Evolutionary conservation across 2,888 invertebrate species (phyloP), one percentile per base, ranked within the genome.

Genomic region (Tromatobia lineatoria): DNA sequence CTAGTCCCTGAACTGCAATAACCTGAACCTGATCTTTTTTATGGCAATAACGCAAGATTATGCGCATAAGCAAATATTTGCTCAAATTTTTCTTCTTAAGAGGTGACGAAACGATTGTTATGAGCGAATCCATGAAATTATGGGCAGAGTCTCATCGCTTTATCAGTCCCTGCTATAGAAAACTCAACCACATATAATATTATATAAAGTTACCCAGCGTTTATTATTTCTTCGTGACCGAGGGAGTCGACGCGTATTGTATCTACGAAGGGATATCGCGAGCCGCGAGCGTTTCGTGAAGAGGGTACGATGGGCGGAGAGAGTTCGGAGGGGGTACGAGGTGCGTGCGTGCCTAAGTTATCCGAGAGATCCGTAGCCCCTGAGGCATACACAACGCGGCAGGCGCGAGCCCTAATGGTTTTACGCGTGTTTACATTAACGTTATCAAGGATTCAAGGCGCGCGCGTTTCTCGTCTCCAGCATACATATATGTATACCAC

Each of bases 381-480:
- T 23, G 70, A 66, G 76, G 84, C 57, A 64, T 80, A 71, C 70
- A 78, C 73, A 71, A 76, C 52, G 59, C 71, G 80, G 66, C 61
- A 54, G 34, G 50, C 42, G 64, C 76, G 76, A 54, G 75, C 70
- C 75, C 86, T 90, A 90, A 90, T 90, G 86, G 88, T 89, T 89
- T 90, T 89, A 90, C 90, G 89, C 86, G 87, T 90, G 90, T 91
- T 90, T 90, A 87, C 90, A 90, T 90, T 90, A 89, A 87, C 88
- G 87, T 91, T 90, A 91, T 91, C 91, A 85, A 52, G 71, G 74
- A 81, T 88, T 87, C 83, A 79, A 88, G 88, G 86, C 87, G 87
- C 87, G 83, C 83, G 79, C 77, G 59, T 64, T 76, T 64, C 76
- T 52, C 59, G 23, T 81, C 64, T 57, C 71, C 64, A 23, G 66